These are phyloP conservation scores for Anseranas semipalmata DNA, from an alignment of 2,113 vertebrate species.

Conservation along the genomic window DNA sequence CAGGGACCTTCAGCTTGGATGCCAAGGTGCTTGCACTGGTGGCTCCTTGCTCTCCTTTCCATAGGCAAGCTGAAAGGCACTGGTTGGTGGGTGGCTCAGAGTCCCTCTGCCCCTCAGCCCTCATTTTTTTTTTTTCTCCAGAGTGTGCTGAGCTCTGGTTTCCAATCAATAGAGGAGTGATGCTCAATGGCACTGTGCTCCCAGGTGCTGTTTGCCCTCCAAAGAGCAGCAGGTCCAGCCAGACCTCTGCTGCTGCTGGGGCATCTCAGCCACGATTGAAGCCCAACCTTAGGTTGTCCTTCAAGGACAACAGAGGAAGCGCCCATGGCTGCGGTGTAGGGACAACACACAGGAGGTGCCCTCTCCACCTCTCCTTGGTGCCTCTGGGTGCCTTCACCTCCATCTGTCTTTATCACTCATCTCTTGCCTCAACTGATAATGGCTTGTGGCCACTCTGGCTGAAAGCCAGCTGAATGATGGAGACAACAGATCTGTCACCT, in stretches of 20 bases:
- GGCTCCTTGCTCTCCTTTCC: not conserved
- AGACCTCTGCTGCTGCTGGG: not conserved
- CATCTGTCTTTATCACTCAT: not conserved
- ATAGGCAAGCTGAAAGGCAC: not conserved
- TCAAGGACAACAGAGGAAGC: not conserved
- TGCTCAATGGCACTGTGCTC: accelerated
- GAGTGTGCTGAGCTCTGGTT: not conserved
- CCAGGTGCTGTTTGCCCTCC: not conserved
- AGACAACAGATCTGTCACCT: not conserved
- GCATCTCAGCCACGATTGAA: not conserved
- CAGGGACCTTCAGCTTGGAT: not conserved
- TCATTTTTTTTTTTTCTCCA: not conserved
- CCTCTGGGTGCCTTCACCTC: not conserved
- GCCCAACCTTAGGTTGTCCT: not conserved
- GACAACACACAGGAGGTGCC: not conserved
- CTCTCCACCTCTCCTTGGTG: not conserved
- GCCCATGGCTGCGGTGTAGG: not conserved
- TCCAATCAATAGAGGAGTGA: not conserved
- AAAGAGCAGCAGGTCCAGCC: not conserved
- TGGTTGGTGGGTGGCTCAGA: not conserved
- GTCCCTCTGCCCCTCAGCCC: not conserved
- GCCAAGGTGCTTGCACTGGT: not conserved
- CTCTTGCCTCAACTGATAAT: not conserved
- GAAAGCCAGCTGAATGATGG: not conserved
- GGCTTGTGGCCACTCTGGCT: not conserved